These are phyloP conservation scores for Chitala chitala DNA, from an alignment of 2,113 vertebrate species.

Conservation along the genomic window DNA sequence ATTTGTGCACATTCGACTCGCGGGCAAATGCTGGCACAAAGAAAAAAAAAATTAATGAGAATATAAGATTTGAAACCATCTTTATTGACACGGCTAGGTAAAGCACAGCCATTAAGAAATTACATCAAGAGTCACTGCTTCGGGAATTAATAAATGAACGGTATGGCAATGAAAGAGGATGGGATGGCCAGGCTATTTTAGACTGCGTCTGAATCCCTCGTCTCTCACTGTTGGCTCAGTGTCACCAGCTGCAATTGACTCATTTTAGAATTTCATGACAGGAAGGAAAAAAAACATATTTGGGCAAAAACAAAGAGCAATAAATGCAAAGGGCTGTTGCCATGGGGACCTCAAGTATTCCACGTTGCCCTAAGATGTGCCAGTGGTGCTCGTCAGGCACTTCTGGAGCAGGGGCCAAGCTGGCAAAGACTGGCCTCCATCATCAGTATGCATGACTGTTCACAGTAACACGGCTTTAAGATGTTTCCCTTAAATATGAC, in stretches of 20 bases:
- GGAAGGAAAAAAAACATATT: conserved; percentile 44
- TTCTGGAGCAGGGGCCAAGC: not conserved
- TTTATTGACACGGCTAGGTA: conserved; percentile 34
- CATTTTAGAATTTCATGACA: conserved; percentile 52
- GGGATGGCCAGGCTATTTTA: conserved; percentile 48
- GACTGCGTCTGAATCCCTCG: conserved; percentile 51
- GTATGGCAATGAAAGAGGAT: conserved; percentile 54
- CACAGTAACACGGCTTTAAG: not conserved
- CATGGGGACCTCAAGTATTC: conserved; percentile 33
- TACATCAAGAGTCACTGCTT: conserved; percentile 36
- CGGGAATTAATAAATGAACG: conserved; percentile 53
- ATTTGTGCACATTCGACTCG: not conserved
- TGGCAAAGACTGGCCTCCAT: not conserved
- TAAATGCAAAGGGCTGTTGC: conserved; percentile 24
- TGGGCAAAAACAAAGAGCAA: conserved; percentile 41
- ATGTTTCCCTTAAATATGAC: conserved; percentile 13
- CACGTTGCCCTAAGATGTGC: not conserved
- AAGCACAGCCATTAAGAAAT: conserved; percentile 42
- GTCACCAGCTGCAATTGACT: conserved; percentile 58
- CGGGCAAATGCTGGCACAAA: conserved; percentile 30
- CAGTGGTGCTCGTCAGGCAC: not conserved
- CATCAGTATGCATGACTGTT: not conserved
- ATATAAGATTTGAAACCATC: too few species aligned
- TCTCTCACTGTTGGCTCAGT: conserved; percentile 37
- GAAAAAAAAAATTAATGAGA: conserved; percentile 7